These are phyloP conservation scores for Gymnoscopelus microlampas DNA, from an alignment of 2,797 vertebrate genomes.

Conservation along the genomic window DNA sequence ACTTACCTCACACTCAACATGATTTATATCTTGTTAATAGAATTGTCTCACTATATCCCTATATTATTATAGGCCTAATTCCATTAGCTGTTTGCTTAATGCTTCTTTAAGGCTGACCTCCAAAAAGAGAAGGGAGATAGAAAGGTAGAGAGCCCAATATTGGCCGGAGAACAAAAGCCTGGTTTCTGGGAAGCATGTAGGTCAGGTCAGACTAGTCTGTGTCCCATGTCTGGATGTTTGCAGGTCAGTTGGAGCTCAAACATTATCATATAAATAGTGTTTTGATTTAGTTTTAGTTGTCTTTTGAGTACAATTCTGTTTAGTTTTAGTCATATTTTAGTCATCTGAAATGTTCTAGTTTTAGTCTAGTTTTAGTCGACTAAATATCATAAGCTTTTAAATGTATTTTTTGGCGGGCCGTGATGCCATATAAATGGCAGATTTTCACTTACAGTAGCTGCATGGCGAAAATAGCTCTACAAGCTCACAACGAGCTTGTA, in stretches of 20 bases:
- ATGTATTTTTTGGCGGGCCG: too few relatives aligned
- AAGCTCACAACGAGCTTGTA: too few relatives aligned
- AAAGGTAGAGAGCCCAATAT: conserved; percentile 84
- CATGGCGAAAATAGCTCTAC: too few relatives aligned
- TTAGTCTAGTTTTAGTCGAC: too few relatives aligned
- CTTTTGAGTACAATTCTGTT: too few relatives aligned
- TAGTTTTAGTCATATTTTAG: too few relatives aligned
- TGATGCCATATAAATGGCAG: too few relatives aligned
- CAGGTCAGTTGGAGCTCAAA: not conserved
- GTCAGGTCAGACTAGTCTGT: conserved; percentile 80
- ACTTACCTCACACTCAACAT: conserved; percentile 99
- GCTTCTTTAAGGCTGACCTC: conserved; percentile 93
- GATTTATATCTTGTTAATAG: conserved; percentile 99
- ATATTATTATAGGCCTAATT: conserved; percentile 99
- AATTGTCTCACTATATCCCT: conserved; percentile 99
- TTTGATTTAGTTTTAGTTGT: too few relatives aligned
- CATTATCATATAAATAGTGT: too few relatives aligned
- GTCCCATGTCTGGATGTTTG: conserved; percentile 48
- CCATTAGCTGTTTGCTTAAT: conserved; percentile 98
- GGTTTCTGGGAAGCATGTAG: conserved; percentile 88
- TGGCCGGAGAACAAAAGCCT: conserved; percentile 80
- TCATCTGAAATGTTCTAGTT: too few relatives aligned
- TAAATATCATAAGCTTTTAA: too few relatives aligned
- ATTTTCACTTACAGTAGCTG: too few relatives aligned
- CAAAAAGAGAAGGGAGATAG: conserved; percentile 78